Evolutionary conservation across 2,888 invertebrate species (phyloP).

Genomic region (Meloe dianella): DNA sequence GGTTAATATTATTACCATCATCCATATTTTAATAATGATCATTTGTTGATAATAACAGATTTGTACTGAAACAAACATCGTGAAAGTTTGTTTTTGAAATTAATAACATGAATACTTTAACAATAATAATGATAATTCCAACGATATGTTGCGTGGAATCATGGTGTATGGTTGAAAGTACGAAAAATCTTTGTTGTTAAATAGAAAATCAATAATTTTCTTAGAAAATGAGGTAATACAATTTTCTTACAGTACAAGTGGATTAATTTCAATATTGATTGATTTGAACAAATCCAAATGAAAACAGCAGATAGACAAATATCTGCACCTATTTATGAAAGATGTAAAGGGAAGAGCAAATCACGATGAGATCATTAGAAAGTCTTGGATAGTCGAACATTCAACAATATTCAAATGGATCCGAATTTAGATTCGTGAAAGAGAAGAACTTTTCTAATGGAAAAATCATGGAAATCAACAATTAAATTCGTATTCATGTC

Average conservation of each 20-base stretch:
- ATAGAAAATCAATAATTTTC: conserved; percentile 5
- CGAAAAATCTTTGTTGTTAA: not conserved
- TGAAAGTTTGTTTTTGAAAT: conserved; percentile 2
- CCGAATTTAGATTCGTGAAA: not conserved
- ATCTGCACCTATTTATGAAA: not conserved
- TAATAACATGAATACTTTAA: not conserved
- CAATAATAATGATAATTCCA: not conserved
- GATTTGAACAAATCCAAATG: not conserved
- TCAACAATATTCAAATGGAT: not conserved
- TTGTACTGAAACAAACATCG: not conserved
- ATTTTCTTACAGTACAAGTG: not conserved
- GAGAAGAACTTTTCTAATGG: not conserved
- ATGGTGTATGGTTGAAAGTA: not conserved
- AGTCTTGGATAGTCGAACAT: not conserved
- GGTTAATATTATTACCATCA: not conserved
- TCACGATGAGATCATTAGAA: conserved; percentile 15
- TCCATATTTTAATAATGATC: not conserved
- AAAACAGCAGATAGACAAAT: not conserved
- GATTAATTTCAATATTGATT: not conserved
- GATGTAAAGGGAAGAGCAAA: not conserved
- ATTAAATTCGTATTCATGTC: not conserved
- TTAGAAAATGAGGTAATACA: not conserved
- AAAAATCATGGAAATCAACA: not conserved
- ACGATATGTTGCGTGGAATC: not conserved
- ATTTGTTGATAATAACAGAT: not conserved